These are phyloP conservation scores for Agrotis puta DNA, from an alignment of 2,888 invertebrate species.

Conservation along the genomic window DNA sequence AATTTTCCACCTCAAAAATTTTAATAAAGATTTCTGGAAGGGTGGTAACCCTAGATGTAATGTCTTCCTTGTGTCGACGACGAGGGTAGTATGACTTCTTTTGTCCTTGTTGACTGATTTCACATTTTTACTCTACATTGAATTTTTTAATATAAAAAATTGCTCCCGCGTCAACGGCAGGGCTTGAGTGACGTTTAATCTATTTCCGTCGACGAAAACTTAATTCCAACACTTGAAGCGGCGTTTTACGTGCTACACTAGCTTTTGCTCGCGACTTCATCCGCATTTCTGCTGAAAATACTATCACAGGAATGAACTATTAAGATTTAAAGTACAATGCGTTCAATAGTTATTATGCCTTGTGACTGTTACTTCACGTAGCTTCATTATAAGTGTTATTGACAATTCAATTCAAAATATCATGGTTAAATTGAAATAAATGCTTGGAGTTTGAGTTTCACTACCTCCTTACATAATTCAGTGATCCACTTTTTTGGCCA, in stretches of 20 bases:
- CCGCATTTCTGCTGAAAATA: neutral
- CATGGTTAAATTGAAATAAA: too few relatives aligned
- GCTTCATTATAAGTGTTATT: too few relatives aligned
- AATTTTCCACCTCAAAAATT: too few relatives aligned
- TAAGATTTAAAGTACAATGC: neutral
- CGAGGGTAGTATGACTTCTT: conserved; percentile 24
- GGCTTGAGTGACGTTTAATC: conserved; percentile 68
- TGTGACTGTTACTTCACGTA: too few relatives aligned
- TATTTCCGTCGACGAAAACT: conserved; percentile 63
- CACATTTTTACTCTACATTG: conserved; percentile 53
- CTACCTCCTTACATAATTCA: too few relatives aligned
- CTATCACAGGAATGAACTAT: neutral
- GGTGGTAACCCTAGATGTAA: neutral
- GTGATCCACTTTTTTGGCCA: too few relatives aligned
- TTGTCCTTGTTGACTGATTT: conserved; percentile 48
- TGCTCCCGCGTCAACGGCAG: conserved; percentile 51
- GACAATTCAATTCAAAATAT: too few relatives aligned
- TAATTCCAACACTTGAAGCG: conserved; percentile 60
- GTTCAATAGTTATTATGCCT: too few relatives aligned
- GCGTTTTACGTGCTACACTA: conserved; percentile 31
- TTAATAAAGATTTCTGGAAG: neutral
- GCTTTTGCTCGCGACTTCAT: neutral
- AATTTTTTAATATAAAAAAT: conserved; percentile 58
- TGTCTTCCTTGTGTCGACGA: conserved; percentile 19
- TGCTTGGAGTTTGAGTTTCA: too few relatives aligned